Evolutionary conservation across 2,113 vertebrate species (phyloP), one percentile per base, ranked within the genome.

Genomic region (Triplophysa siluroides): DNA sequence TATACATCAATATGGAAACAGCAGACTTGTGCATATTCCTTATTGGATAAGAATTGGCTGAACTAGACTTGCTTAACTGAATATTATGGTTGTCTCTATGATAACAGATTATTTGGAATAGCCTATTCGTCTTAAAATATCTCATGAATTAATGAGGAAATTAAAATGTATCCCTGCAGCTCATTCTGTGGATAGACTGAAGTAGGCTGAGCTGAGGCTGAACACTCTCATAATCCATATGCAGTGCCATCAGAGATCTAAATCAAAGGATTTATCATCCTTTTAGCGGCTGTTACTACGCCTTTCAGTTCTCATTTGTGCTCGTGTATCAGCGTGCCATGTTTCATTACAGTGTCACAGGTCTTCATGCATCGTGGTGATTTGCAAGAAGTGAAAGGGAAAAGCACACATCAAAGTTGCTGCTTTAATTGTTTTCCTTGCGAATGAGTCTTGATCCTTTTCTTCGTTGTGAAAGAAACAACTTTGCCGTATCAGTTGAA

Each of bases 71-170:
- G 21, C 23, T 45, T 5, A 62, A 29, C 10, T 29, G 5, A 63
- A 23, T 16, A 13, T 8, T 58, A 21, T 21, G 45, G 50, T 45
- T 41, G 41, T 2, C 33, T 61, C n/a, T 21, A 41, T 58, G 58
- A 75, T 24, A 19, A 62, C 21, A 63, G 0, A 63, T 58, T n/a
- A 75, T 63, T 74, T 61, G 24, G 69, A 58, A 56, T 56, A 72
- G 43, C 29, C 29, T 58, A 41, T 72, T 74, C n/a, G 18, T 74
- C 60, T 74, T 74, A 74, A 61, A 74, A 14, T 18, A 74, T 41
- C 54, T 43, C 33, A 61, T 74, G 71, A 60, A 74, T 74, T 43
- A 74, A 74, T 24, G n/a, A 74, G 33, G 33, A 74, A 43, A 61
- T 73, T n/a, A 24, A 74, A 43, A 23, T 7, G 12, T 43, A 24